Evolutionary conservation across 1,140 invertebrate species (phyloP).

Genomic region (Drosophila sp.): DNA sequence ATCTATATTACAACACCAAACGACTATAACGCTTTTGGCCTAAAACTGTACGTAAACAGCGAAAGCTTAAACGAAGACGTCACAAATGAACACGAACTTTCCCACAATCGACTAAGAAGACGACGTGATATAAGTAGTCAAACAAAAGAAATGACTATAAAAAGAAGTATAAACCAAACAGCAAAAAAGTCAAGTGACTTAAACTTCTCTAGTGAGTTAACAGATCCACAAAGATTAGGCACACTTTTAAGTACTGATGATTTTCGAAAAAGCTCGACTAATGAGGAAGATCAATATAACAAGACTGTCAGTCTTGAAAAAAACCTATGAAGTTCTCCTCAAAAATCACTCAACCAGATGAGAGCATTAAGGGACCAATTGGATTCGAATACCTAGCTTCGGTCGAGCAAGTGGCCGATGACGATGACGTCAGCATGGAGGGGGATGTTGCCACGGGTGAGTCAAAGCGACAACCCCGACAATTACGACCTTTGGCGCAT

Average conservation of each 20-base stretch:
- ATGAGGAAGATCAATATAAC: conserved; percentile 42
- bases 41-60: conserved; percentile 77
- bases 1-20: conserved; percentile 54
- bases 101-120: conserved; percentile 64
- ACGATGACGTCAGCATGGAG: conserved; percentile 28
- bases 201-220: conserved; percentile 45
- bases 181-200: conserved; percentile 35
- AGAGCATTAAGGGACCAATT: background rate
- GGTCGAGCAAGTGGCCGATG: conserved; percentile 3
- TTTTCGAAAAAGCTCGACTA: conserved; percentile 40
- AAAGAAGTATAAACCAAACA: background rate
- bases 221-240: conserved; percentile 25
- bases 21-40: conserved; percentile 59
- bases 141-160: conserved; percentile 1
- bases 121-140: conserved; percentile 46
- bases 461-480: conserved; percentile 57
- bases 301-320: conserved; percentile 10
- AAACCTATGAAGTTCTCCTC: conserved; percentile 50
- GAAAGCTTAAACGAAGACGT: conserved; percentile 54
- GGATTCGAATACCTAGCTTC: conserved; percentile 27
- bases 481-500: conserved; percentile 56
- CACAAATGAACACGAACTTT: conserved; percentile 53
- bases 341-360: conserved; percentile 43
- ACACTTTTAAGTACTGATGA: conserved; percentile 19
- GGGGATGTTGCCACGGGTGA: conserved; percentile 52